phyloP scores from a whole-genome alignment of 2,113 vertebrate species.

The Psilopsiagon aurifrons region DNA sequence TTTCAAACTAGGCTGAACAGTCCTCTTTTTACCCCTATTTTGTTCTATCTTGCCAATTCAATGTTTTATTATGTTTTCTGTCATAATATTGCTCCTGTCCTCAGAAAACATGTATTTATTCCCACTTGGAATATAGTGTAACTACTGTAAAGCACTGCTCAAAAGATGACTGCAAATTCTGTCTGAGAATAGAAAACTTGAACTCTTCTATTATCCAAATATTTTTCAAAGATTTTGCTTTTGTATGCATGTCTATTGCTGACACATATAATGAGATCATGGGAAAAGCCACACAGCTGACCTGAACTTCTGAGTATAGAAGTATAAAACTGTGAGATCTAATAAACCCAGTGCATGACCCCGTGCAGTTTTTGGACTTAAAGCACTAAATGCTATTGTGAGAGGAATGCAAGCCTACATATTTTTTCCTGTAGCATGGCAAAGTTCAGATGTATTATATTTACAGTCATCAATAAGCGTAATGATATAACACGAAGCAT shows the following conservation, averaged over 20 bases:
- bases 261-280: conserved; percentile 62
- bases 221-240: conserved; percentile 61
- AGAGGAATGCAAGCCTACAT: conserved; percentile 29
- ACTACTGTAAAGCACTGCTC: conserved; percentile 69
- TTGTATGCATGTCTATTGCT: conserved; percentile 38
- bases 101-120: conserved; percentile 73
- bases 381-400: conserved; percentile 45
- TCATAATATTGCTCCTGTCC: conserved; percentile 76
- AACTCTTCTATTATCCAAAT: conserved; percentile 71
- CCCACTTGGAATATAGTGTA: conserved; percentile 66
- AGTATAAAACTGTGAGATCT: conserved; percentile 51
- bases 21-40: conserved; percentile 68
- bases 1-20: conserved; percentile 67
- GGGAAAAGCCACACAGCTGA: conserved; percentile 58
- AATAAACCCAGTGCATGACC: conserved; percentile 47
- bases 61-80: conserved; percentile 76
- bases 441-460: conserved; percentile 47
- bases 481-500: conserved; percentile 13
- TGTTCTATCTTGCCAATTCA: conserved; percentile 67
- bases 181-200: conserved; percentile 68
- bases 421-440: conserved; percentile 4
- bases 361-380: conserved; percentile 21
- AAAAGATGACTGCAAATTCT: conserved; percentile 59
- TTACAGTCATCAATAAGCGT: conserved; percentile 52
- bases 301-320: conserved; percentile 58